Evolutionary conservation across 2,797 vertebrate genomes (phyloP), one percentile per base, ranked within the genome.

Genomic region (Centropyge bicolor): DNA sequence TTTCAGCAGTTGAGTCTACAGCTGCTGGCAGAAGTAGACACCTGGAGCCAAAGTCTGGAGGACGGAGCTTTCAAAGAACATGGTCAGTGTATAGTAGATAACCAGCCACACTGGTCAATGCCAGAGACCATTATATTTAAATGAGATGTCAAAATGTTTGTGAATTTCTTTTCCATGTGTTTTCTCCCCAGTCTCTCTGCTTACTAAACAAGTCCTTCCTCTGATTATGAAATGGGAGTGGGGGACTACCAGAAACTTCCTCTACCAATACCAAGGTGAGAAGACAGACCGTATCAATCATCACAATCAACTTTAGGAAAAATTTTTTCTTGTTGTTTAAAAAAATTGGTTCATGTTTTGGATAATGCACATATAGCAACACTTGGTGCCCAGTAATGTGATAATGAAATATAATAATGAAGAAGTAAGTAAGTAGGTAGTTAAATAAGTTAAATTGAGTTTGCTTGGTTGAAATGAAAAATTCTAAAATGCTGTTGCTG

Each of bases 211-310:
- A 5, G 3, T 90, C 31, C 13, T 93, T 19, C 89, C 92, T 20
- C 52, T 91, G 40, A n/a, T 93, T 2, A 0, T 82, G 13, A 84
- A 82, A 24, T 94, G 93, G 93, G 85, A 93, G 41, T 94, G 93
- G 93, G 93, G 93, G 69, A 90, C 91, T 4, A 89, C 76, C 2
- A 36, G 3, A 1, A 94, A 93, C 77, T 93, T 91, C 86, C 92
- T 93, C 35, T 84, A 88, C 79, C 61, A 87, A 6, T 83, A 90
- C 68, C 17, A 82, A 75, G 83, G 93, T 92, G 66, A 89, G 82
- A 66, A 40, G 12, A 67, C 64, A 20, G 5, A 74, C 16, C 16
- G 27, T 35, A 38, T 45, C 17, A 43, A 16, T 16, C 20, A n/a
- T 48, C 14, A 31, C 13, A 31, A 55, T 14, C 1, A 17, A 55